Conservation (phyloP, 1,140 invertebrate species). For the Drosophila fuyamai region DNA sequence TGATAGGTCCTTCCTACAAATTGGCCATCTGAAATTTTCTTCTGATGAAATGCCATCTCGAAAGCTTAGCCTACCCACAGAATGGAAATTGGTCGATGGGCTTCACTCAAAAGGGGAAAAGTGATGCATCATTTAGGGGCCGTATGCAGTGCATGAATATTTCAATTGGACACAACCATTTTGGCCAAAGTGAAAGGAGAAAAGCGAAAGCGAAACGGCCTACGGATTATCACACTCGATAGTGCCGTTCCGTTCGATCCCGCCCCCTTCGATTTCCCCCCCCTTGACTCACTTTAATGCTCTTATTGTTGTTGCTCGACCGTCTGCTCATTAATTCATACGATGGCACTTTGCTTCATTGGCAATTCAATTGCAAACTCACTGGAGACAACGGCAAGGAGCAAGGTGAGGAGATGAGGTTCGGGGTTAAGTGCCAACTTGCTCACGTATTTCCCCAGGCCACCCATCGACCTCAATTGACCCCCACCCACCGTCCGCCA, state of each 20-base stretch:
- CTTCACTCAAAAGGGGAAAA: constrained; percentile 3
- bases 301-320: constrained; percentile 44
- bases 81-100: constrained; percentile 13
- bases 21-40: too few relatives aligned
- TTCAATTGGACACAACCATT: constrained; percentile 52
- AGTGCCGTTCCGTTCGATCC: constrained; percentile 31
- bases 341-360: constrained; percentile 74
- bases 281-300: constrained; percentile 21
- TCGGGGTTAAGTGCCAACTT: constrained; percentile 65
- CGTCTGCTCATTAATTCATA: constrained; percentile 77
- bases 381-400: constrained; percentile 24
- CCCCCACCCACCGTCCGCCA: constrained; percentile 17
- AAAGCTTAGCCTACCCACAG: background rate
- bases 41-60: background rate
- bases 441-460: constrained; percentile 41
- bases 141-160: constrained; percentile 66
- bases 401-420: background rate
- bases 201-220: constrained; percentile 65
- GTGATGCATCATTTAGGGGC: constrained; percentile 6
- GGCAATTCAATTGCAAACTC: constrained; percentile 57
- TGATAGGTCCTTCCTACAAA: too few relatives aligned
- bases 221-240: constrained; percentile 73
- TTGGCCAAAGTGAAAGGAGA: constrained; percentile 58
- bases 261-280: background rate
- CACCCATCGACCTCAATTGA: constrained; percentile 21